phyloP scores from a whole-genome alignment of 2,797 vertebrate species.

The Muscicapa comitata region DNA sequence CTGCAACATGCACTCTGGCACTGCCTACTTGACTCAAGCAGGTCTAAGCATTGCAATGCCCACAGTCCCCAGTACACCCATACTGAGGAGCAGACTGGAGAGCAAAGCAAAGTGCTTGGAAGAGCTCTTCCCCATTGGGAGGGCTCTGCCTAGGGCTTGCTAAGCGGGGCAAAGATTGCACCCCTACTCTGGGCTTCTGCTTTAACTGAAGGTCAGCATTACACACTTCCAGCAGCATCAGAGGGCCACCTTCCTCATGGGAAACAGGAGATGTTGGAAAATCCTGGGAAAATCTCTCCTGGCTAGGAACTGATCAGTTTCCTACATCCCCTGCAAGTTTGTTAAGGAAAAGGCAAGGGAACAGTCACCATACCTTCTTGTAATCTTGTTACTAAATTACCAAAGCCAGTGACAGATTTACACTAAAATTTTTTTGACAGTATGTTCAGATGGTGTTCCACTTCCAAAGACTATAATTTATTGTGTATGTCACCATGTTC shows the following conservation, averaged over 20 bases:
- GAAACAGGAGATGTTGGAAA: neutral
- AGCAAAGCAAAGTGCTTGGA: neutral
- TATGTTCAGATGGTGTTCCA: neutral
- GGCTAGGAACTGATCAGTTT: neutral
- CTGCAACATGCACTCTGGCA: fast-evolving
- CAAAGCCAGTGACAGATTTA: neutral
- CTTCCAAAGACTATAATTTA: neutral
- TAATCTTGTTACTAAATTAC: neutral
- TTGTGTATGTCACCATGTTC: neutral
- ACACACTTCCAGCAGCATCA: neutral
- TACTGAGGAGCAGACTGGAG: fast-evolving
- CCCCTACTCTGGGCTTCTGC: neutral
- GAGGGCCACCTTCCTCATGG: neutral
- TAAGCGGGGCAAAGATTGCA: fast-evolving
- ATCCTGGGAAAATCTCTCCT: neutral
- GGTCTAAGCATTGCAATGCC: neutral
- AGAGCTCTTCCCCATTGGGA: fast-evolving
- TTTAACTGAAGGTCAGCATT: neutral
- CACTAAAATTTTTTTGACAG: neutral
- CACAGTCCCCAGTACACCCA: neutral
- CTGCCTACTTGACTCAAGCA: fast-evolving
- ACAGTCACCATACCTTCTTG: neutral
- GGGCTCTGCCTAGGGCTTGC: neutral
- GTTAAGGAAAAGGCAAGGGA: neutral
- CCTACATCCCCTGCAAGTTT: neutral